Evolutionary conservation across 1,140 invertebrate genomes (phyloP).

Genomic region (Cydia strobilella): DNA sequence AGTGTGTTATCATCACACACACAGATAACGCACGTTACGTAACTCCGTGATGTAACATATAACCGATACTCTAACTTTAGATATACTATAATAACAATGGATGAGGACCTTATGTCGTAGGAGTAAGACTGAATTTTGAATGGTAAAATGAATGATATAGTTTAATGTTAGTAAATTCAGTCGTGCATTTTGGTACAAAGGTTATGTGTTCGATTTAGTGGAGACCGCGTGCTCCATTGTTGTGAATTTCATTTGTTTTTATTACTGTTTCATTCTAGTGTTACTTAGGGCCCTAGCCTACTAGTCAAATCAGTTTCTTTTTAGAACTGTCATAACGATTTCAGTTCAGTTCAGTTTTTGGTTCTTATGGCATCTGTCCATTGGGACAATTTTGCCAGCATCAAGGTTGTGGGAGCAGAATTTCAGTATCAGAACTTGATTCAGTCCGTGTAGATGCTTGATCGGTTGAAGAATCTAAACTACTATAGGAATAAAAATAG

Average conservation of each 20-base stretch:
- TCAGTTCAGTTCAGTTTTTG: too few relatives aligned
- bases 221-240: not conserved
- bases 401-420: too few relatives aligned
- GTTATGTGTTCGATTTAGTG: constrained; percentile 7
- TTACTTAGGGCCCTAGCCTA: too few relatives aligned
- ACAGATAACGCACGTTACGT: not conserved
- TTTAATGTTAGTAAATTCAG: not conserved
- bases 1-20: not conserved
- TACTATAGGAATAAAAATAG: too few relatives aligned
- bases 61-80: not conserved
- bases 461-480: too few relatives aligned
- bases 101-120: not conserved
- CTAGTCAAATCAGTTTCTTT: too few relatives aligned
- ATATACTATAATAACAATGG: not conserved
- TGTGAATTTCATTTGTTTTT: not conserved
- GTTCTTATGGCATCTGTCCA: too few relatives aligned
- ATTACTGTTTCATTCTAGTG: not conserved
- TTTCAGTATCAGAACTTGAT: too few relatives aligned
- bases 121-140: not conserved
- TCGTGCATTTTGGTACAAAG: constrained; percentile 6
- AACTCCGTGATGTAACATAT: not conserved
- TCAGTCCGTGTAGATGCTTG: too few relatives aligned
- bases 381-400: too few relatives aligned
- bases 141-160: not conserved
- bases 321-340: too few relatives aligned